These are phyloP conservation scores for Cyclura pinguis DNA, from an alignment of 2,797 vertebrate species.

Conservation along the genomic window DNA sequence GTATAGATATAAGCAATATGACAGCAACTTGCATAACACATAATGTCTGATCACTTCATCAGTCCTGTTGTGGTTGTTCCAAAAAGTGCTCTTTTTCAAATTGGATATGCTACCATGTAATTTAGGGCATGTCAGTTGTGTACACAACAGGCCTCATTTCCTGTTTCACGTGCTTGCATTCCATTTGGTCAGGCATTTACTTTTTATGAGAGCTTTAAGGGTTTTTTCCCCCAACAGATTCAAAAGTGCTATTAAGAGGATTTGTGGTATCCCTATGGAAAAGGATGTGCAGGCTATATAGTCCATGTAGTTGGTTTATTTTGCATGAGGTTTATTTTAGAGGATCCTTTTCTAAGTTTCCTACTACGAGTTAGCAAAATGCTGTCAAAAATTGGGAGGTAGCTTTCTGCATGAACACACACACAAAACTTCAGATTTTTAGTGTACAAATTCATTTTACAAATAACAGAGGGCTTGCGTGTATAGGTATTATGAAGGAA, in stretches of 20 bases:
- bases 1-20: neutral
- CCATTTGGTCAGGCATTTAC: constrained; percentile 22
- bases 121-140: neutral
- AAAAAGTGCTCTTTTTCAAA: constrained; percentile 3
- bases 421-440: neutral
- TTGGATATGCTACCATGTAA: neutral
- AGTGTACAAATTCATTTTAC: neutral
- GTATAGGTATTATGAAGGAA: neutral
- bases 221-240: neutral
- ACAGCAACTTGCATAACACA: neutral
- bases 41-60: neutral
- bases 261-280: neutral
- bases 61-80: neutral
- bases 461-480: neutral
- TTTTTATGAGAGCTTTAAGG: neutral
- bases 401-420: neutral
- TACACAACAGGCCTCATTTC: constrained; percentile 12
- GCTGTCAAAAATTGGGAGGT: neutral
- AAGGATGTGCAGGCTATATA: neutral
- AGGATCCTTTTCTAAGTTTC: neutral
- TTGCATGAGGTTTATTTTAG: neutral
- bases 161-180: neutral
- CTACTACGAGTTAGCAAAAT: constrained; percentile 19
- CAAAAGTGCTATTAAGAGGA: constrained; percentile 6
- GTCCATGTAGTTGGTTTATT: constrained; percentile 6